Conservation (phyloP, 1,140 invertebrate species). For the Anoplophora glabripennis region DNA sequence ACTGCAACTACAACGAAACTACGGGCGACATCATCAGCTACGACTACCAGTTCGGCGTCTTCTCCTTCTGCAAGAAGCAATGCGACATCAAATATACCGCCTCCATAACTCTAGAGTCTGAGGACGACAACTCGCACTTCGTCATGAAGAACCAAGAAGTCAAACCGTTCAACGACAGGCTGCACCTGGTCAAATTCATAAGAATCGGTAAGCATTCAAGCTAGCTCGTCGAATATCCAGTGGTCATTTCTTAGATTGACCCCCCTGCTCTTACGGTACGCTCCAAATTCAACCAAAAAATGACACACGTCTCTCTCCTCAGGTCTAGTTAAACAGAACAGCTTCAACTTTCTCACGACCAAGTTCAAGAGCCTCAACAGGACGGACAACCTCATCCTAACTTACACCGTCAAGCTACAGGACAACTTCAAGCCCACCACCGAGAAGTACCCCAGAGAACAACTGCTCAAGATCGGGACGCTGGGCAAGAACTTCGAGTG, state of each 20-base stretch:
- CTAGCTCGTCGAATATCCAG: no score
- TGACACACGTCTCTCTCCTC: no score
- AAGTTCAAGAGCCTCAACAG: slow-evolving; percentile 1
- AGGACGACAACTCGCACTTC: neutral
- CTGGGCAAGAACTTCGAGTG: slow-evolving; percentile 12
- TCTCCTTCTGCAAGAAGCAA: neutral
- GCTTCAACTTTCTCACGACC: slow-evolving; percentile 6
- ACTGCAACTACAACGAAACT: neutral
- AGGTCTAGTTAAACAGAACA: neutral
- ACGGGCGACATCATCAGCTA: slow-evolving; percentile 3
- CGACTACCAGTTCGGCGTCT: slow-evolving; percentile 9
- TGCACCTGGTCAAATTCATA: neutral
- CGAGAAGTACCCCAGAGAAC: neutral
- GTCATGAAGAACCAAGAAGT: slow-evolving; percentile 10
- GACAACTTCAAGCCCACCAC: neutral
- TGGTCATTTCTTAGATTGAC: no score
- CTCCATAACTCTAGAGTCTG: neutral
- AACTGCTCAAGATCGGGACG: neutral
- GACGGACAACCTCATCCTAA: neutral
- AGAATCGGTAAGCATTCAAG: no score
- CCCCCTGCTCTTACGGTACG: no score
- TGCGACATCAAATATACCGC: slow-evolving; percentile 1
- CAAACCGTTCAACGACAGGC: slow-evolving; percentile 1
- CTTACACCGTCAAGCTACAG: neutral
- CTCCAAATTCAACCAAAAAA: no score